Evolutionary conservation across 1,140 invertebrate species (phyloP).

Genomic region (Linepithema humile): DNA sequence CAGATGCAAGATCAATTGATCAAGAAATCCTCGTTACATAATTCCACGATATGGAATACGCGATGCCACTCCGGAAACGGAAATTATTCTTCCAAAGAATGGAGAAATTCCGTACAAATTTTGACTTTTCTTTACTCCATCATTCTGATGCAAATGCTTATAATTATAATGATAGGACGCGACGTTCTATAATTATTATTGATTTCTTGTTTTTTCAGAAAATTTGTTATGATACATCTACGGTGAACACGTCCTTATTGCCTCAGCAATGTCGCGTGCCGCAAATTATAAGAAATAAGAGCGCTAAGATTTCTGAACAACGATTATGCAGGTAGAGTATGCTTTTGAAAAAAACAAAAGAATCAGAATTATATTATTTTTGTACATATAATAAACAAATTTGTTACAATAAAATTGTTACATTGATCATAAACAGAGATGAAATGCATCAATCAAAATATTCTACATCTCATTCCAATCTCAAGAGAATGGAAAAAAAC

Average conservation of each 20-base stretch:
- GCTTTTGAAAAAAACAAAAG: too few species aligned
- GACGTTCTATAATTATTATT: background rate
- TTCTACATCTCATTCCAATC: background rate
- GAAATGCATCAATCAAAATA: background rate
- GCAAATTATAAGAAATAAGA: slow-evolving; percentile 26
- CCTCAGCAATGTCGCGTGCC: background rate
- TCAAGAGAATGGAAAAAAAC: background rate
- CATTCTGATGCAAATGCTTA: background rate
- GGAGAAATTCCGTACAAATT: slow-evolving; percentile 43
- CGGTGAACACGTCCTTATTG: background rate
- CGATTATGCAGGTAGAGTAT: slow-evolving; percentile 19
- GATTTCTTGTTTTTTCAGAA: slow-evolving; percentile 18
- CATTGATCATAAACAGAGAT: slow-evolving; percentile 6
- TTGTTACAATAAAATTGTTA: background rate
- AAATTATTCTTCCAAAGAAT: slow-evolving; percentile 30
- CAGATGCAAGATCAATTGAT: slow-evolving; percentile 42
- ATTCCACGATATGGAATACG: slow-evolving; percentile 41
- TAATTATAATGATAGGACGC: background rate
- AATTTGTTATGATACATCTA: background rate
- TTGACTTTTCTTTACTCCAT: background rate
- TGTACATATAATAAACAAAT: background rate
- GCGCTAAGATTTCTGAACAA: background rate
- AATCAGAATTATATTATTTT: background rate
- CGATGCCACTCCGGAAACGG: slow-evolving; percentile 35
- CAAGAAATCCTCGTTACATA: slow-evolving; percentile 40